These are phyloP conservation scores for Drosophila tani DNA, from an alignment of 1,140 invertebrate genomes.

Conservation along the genomic window DNA sequence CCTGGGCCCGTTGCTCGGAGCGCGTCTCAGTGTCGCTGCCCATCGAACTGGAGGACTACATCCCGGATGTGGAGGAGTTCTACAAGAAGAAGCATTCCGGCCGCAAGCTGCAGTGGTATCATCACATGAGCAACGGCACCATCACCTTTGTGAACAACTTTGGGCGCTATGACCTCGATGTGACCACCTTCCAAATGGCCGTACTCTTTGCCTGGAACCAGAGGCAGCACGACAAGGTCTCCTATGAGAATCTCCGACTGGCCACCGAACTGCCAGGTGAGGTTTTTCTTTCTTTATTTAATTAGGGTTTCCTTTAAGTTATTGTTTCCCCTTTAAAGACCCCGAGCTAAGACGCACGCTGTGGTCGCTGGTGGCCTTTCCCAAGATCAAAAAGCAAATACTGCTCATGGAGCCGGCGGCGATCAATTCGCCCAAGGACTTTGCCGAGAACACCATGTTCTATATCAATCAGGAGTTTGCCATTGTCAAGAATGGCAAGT, in stretches of 20 bases:
- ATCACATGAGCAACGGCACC: conserved; percentile 99
- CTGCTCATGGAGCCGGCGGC: conserved; percentile 91
- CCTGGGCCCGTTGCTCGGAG: conserved; percentile 98
- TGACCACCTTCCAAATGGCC: conserved; percentile 99
- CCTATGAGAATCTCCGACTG: conserved; percentile 97
- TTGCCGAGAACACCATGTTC: conserved; percentile 96
- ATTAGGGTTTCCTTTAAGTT: not conserved
- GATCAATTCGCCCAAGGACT: conserved; percentile 95
- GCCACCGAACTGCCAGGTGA: conserved; percentile 96
- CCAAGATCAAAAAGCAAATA: conserved; percentile 97
- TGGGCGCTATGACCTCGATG: conserved; percentile 98
- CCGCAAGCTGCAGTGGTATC: conserved; percentile 99
- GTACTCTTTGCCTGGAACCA: conserved; percentile 99
- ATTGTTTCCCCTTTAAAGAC: conserved; percentile 86
- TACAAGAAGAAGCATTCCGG: conserved; percentile 98
- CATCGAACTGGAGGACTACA: conserved; percentile 98
- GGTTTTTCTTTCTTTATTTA: not conserved
- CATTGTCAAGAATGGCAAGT: conserved; percentile 95
- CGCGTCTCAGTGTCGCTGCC: conserved; percentile 97
- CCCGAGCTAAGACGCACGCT: conserved; percentile 97
- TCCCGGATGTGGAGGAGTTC: conserved; percentile 98
- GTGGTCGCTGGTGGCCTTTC: conserved; percentile 98
- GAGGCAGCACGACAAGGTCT: conserved; percentile 94
- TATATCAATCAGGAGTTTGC: conserved; percentile 99
- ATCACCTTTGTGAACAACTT: conserved; percentile 97